Percentiles rank a stretch among this genome's conserved stretches.
These are phyloP conservation scores for Heterodera filipjevi DNA, from an alignment of 2,888 invertebrate genomes.

Conservation along the genomic window DNA sequence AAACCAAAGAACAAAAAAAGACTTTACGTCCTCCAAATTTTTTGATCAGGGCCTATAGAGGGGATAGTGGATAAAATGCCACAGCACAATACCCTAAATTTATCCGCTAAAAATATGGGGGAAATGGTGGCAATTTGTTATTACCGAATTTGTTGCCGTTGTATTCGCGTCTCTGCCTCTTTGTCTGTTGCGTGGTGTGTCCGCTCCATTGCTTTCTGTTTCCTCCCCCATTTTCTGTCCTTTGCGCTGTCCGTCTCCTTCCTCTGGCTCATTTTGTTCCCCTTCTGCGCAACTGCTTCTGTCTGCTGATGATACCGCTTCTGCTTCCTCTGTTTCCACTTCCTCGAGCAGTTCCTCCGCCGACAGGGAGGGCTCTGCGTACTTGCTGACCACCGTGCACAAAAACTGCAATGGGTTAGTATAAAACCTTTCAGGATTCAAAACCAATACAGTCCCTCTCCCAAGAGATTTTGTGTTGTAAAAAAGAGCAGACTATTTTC, in stretches of 20 bases:
- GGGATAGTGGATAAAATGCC: too few relatives aligned
- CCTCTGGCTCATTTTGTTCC: neutral
- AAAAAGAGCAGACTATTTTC: too few relatives aligned
- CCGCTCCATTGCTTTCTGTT: neutral
- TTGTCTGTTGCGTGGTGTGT: neutral
- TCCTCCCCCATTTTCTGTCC: neutral
- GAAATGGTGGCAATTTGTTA: too few relatives aligned
- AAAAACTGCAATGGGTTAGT: constrained; percentile 63
- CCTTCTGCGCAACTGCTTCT: neutral
- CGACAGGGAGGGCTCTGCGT: neutral
- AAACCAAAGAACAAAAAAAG: too few relatives aligned
- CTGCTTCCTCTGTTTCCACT: constrained; percentile 30
- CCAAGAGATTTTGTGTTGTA: too few relatives aligned
- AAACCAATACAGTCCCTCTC: too few relatives aligned
- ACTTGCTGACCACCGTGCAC: constrained; percentile 66
- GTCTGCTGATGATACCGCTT: neutral
- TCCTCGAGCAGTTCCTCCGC: constrained; percentile 23
- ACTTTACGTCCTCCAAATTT: too few relatives aligned
- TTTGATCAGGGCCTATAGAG: too few relatives aligned
- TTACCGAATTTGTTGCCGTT: neutral
- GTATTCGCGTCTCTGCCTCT: neutral
- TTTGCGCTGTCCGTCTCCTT: neutral
- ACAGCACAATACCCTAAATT: too few relatives aligned
- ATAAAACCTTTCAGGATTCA: constrained; percentile 66
- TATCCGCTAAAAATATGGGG: too few relatives aligned